A percentile compares a stretch with the other conserved stretches of the same genome.
These are phyloP conservation scores for Philhelius pedissequus DNA, from an alignment of 2,888 invertebrate genomes.

Conservation along the genomic window DNA sequence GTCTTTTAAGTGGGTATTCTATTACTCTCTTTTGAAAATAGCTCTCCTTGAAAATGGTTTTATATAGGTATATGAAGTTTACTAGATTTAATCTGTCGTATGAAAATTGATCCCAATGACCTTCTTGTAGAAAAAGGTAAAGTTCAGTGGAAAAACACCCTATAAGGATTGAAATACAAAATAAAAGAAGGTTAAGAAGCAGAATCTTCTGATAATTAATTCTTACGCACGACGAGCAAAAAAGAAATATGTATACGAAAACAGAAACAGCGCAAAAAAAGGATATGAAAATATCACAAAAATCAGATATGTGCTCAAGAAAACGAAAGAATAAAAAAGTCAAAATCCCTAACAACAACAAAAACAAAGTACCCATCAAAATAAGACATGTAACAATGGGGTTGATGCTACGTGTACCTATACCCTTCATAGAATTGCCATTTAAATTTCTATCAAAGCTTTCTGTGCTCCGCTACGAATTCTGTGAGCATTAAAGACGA, in stretches of 20 bases:
- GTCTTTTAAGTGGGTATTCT: no score
- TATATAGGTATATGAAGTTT: no score
- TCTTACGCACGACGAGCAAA: slow-evolving; percentile 39
- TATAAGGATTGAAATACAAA: neutral
- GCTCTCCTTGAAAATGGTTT: no score
- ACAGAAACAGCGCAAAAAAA: neutral
- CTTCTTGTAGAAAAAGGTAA: no score
- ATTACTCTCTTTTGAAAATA: no score
- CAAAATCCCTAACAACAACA: slow-evolving; percentile 15
- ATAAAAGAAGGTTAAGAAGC: neutral
- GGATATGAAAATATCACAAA: neutral
- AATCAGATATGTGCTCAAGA: neutral
- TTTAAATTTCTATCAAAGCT: slow-evolving; percentile 63
- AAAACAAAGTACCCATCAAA: slow-evolving; percentile 1
- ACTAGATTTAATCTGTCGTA: no score
- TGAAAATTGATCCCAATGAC: no score
- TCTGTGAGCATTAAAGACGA: slow-evolving; percentile 12
- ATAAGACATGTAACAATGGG: slow-evolving; percentile 9
- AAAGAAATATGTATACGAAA: neutral
- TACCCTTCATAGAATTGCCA: slow-evolving; percentile 51
- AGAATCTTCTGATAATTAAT: slow-evolving; percentile 36
- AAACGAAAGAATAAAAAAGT: neutral
- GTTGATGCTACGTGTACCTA: neutral
- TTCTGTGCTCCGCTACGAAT: neutral
- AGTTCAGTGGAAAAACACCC: neutral